These are phyloP conservation scores for Leptobrachium leishanense DNA, from an alignment of 2,113 vertebrate genomes.

Conservation along the genomic window DNA sequence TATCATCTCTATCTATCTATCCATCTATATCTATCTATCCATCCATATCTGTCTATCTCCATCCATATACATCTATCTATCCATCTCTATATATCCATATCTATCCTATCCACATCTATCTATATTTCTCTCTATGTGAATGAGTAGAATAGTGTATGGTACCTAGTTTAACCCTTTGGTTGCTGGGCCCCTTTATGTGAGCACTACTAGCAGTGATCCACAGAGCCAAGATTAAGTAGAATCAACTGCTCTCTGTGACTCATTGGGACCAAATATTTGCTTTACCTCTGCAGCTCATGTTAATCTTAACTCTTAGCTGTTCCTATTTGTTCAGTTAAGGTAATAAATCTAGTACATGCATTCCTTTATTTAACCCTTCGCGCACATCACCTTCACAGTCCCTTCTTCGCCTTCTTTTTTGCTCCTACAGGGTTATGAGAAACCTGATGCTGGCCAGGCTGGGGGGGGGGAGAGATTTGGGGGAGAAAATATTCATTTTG, in stretches of 20 bases:
- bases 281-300: neutral
- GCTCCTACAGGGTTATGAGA: neutral
- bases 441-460: neutral
- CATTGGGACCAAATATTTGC: slow-evolving; percentile 5
- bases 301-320: neutral
- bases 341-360: neutral
- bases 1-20: no score
- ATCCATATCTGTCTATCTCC: no score
- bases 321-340: neutral
- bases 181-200: no score
- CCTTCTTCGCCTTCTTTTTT: no score
- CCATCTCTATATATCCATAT: no score
- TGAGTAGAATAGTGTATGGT: no score
- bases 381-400: neutral
- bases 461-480: neutral
- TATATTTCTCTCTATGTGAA: no score
- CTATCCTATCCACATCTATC: no score
- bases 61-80: no score
- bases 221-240: neutral
- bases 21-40: no score
- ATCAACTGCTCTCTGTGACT: neutral
- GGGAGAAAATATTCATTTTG: neutral
- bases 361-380: neutral
- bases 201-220: no score
- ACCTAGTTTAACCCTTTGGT: no score